Base-by-base conservation (phyloP, 2,888 invertebrate species). In the Scrobipalpa atriplicella region DNA sequence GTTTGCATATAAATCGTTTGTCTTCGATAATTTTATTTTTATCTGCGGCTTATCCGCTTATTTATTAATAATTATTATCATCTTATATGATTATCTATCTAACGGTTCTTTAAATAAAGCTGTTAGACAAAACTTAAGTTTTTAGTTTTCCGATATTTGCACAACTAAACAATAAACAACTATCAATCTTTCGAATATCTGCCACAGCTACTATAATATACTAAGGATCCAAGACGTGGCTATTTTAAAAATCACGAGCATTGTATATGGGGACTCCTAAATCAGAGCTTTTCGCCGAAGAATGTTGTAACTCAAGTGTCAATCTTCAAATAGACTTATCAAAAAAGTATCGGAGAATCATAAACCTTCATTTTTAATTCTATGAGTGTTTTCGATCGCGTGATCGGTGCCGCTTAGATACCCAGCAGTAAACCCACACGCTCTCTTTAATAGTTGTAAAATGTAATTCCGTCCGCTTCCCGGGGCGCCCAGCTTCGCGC, bases 401-500 rank as follows among this genome's bases (percentile, higher is more conserved):
- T 75, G 76, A 74, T 73, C 67, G 71, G 69, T 68, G 65, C 72
- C 72, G 68, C 70, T 75, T 70, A 71, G 71, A 66, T 67, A 69
- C 61, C 66, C 63, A 68, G 72, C 69, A 67, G 72, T 72, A 73
- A 73, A 72, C 70, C 69, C 66, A 70, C 71, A 72, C 66, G 68
- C 62, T 54, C 62, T 64, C 43, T 68, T 66, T 72, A 75, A 74
- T 71, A 76, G 79, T 83, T 86, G 85, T 87, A 86, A 89, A 86
- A 84, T 84, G 80, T 84, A 84, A 84, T 81, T 82, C 81, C 77
- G 77, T 78, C 72, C 73, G 83, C 81, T 73, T 85, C 92, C 91
- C 87, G 91, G 82, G 73, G 92, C 68, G 92, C 89, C 70, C 85
- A 85, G 88, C 88, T 78, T 84, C 88, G 83, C 81, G 82, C 82